These are phyloP conservation scores for Luidia sarsii DNA, from an alignment of 53 echinoderm and acorn worm species.

Conservation along the genomic window DNA sequence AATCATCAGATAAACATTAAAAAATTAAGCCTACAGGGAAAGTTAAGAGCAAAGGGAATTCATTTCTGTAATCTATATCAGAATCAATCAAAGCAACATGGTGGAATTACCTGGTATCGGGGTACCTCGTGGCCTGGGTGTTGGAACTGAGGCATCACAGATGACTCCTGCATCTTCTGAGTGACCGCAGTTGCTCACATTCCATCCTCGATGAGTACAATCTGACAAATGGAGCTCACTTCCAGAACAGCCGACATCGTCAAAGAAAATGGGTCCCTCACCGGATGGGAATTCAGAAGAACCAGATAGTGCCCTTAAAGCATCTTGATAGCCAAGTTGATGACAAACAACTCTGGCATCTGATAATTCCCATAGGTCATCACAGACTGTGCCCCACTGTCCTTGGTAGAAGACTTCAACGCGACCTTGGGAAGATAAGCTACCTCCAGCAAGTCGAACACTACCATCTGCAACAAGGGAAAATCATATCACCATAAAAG, in stretches of 20 bases:
- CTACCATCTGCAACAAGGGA: conserved; percentile 24
- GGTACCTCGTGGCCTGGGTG: not conserved
- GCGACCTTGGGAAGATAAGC: not conserved
- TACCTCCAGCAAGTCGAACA: conserved; percentile 7
- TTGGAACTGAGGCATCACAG: not conserved
- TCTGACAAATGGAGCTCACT: not conserved
- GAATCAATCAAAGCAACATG: not conserved
- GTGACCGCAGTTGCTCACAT: conserved; percentile 9
- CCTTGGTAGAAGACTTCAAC: conserved; percentile 29
- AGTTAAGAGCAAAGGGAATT: no score
- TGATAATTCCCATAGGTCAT: conserved; percentile 5
- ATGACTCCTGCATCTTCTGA: conserved; percentile 27
- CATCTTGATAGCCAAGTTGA: conserved; percentile 28
- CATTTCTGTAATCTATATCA: no score
- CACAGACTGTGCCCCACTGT: conserved; percentile 18
- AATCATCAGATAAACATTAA: not conserved
- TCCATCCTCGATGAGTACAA: conserved; percentile 26
- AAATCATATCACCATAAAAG: no score
- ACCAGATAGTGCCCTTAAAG: not conserved
- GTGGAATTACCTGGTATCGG: not conserved
- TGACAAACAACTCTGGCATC: conserved; percentile 35
- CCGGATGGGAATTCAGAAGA: not conserved
- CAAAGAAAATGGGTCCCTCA: conserved; percentile 24
- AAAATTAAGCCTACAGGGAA: no score
- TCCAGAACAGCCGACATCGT: conserved; percentile 17